Percentiles rank a stretch among this genome's conserved stretches.
These are phyloP conservation scores for Chrysolophus pictus DNA, from an alignment of 2,797 vertebrate genomes.

Conservation along the genomic window DNA sequence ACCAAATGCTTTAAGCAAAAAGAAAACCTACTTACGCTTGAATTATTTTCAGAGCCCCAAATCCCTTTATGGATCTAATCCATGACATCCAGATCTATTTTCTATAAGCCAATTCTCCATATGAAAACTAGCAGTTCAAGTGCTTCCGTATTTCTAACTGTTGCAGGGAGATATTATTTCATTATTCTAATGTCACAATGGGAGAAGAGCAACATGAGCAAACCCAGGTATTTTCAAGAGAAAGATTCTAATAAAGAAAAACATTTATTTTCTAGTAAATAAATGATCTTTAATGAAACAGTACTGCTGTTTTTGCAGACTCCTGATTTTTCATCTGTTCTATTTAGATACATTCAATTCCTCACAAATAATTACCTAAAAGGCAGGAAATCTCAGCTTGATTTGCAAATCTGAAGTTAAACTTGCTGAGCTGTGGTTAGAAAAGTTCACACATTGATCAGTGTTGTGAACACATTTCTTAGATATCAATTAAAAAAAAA, in stretches of 20 bases:
- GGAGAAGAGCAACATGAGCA: background rate
- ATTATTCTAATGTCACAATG: background rate
- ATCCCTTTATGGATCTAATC: conserved; percentile 10
- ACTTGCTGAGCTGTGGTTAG: background rate
- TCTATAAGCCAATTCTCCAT: background rate
- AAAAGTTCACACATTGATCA: background rate
- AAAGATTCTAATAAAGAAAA: background rate
- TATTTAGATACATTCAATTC: background rate
- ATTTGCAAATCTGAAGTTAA: background rate
- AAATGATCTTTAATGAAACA: background rate
- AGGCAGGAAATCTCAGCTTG: background rate
- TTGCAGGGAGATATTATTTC: background rate
- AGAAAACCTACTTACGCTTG: conserved; percentile 2
- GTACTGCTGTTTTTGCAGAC: background rate
- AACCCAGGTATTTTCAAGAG: background rate
- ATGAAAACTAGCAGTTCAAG: background rate
- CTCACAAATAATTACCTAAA: background rate
- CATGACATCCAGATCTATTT: background rate
- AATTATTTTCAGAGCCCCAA: conserved; percentile 31
- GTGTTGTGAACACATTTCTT: background rate
- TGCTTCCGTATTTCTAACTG: background rate
- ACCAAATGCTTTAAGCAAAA: background rate
- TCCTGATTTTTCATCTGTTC: background rate
- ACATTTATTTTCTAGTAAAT: background rate
- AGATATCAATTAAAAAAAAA: background rate